Conservation (phyloP, 2,113 vertebrate genomes). For the Pseudopipra pipra region DNA sequence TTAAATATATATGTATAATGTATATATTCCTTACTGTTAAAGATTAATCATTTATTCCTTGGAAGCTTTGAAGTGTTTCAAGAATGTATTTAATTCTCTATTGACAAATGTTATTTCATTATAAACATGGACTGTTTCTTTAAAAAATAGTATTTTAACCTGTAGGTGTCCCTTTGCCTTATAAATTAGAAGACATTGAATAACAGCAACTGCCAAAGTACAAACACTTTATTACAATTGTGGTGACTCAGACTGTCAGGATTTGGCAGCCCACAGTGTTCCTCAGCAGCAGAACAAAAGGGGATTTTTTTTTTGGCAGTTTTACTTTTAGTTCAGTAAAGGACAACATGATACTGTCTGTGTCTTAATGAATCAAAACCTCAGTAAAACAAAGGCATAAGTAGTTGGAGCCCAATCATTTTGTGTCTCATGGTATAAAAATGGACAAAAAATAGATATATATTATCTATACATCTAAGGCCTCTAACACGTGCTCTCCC, state of each 20-base stretch:
- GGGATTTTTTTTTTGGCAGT: slow-evolving; percentile 42
- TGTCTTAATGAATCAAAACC: slow-evolving; percentile 37
- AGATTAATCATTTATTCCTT: not conserved
- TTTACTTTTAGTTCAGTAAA: slow-evolving; percentile 61
- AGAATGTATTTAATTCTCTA: not conserved
- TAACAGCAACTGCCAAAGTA: slow-evolving; percentile 13
- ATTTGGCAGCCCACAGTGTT: slow-evolving; percentile 62
- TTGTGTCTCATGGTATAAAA: not conserved
- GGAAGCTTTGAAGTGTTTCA: not conserved
- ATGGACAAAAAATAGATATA: not conserved
- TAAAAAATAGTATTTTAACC: slow-evolving; percentile 23
- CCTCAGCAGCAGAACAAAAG: slow-evolving; percentile 66
- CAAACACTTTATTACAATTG: slow-evolving; percentile 55
- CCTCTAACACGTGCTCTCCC: not conserved
- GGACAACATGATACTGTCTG: slow-evolving; percentile 58
- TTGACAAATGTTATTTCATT: not conserved
- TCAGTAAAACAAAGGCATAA: not conserved
- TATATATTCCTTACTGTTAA: not conserved
- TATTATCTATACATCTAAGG: not conserved
- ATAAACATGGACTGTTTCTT: not conserved
- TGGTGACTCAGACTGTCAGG: slow-evolving; percentile 61
- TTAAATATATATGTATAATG: not conserved
- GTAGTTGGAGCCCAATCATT: not conserved
- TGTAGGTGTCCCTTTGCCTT: slow-evolving; percentile 25
- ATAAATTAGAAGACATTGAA: slow-evolving; percentile 41